These are phyloP conservation scores for Agrochola macilenta DNA, from an alignment of 2,888 invertebrate genomes.

Conservation along the genomic window DNA sequence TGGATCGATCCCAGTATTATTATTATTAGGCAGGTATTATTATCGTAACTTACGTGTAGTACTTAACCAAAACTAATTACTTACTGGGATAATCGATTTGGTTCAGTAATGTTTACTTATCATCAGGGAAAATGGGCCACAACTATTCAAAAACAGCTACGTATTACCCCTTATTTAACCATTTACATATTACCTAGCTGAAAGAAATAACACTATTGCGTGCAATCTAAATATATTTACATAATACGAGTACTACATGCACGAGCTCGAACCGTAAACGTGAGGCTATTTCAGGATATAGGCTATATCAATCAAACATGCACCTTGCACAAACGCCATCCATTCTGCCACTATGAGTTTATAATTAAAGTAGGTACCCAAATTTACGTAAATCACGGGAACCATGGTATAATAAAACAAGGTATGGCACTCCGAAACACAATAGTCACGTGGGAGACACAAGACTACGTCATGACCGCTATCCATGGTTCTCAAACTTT, in stretches of 20 bases:
- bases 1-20: too few relatives aligned
- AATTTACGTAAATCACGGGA: neutral
- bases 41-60: too few relatives aligned
- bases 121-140: neutral
- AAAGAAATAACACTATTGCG: neutral
- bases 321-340: neutral
- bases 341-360: neutral
- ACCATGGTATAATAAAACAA: too few relatives aligned
- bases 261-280: neutral
- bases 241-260: slow-evolving; percentile 2
- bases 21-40: too few relatives aligned
- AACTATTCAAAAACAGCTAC: neutral
- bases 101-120: neutral
- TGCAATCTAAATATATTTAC: slow-evolving; percentile 4
- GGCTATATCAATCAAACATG: neutral
- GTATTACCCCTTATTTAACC: neutral
- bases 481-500: too few relatives aligned
- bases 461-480: too few relatives aligned
- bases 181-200: neutral
- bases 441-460: too few relatives aligned
- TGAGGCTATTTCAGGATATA: slow-evolving; percentile 8
- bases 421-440: too few relatives aligned
- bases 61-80: neutral
- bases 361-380: neutral
- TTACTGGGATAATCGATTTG: neutral